Percentiles rank a stretch among this genome's conserved stretches.
These are phyloP conservation scores for Cottus gobio DNA, from an alignment of 2,113 vertebrate species.

Conservation along the genomic window DNA sequence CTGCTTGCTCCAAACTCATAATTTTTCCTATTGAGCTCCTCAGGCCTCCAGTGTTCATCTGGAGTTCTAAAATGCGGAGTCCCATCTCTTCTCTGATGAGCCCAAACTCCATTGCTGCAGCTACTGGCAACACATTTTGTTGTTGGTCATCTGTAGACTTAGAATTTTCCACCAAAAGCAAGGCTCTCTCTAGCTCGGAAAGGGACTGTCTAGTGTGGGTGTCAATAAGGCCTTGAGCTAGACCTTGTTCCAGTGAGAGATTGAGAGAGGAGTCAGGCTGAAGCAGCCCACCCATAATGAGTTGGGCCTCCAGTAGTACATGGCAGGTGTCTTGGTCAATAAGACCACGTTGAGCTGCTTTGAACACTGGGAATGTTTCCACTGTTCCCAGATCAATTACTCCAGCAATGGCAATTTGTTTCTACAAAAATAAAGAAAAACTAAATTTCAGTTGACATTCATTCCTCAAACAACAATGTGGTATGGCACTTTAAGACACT, in stretches of 20 bases:
- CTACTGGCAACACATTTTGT: slow-evolving; percentile 76
- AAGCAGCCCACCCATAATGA: slow-evolving; percentile 88
- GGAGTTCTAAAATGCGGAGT: slow-evolving; percentile 88
- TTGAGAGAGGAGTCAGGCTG: slow-evolving; percentile 84
- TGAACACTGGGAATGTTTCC: slow-evolving; percentile 93
- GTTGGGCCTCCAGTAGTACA: slow-evolving; percentile 90
- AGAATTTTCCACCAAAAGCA: slow-evolving; percentile 73
- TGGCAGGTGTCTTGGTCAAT: slow-evolving; percentile 95
- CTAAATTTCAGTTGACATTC: background rate
- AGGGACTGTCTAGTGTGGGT: slow-evolving; percentile 78
- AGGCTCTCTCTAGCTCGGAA: slow-evolving; percentile 82
- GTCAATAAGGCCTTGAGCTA: slow-evolving; percentile 86
- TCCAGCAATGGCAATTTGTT: slow-evolving; percentile 86
- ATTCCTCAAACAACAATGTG: background rate
- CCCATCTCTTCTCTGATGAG: slow-evolving; percentile 85
- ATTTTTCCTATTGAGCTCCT: slow-evolving; percentile 62
- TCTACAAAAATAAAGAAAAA: slow-evolving; percentile 82
- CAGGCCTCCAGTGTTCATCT: slow-evolving; percentile 86
- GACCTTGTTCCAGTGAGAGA: slow-evolving; percentile 86
- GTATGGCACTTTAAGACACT: background rate
- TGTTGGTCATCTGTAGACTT: slow-evolving; percentile 37
- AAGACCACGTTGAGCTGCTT: slow-evolving; percentile 91
- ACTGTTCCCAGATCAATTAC: slow-evolving; percentile 95
- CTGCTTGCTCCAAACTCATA: slow-evolving; percentile 83
- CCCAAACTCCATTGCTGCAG: slow-evolving; percentile 84